Evolutionary conservation across 2,888 invertebrate species (phyloP), one percentile per base, ranked within the genome.

Genomic region (Drepanosiphum platanoidis): DNA sequence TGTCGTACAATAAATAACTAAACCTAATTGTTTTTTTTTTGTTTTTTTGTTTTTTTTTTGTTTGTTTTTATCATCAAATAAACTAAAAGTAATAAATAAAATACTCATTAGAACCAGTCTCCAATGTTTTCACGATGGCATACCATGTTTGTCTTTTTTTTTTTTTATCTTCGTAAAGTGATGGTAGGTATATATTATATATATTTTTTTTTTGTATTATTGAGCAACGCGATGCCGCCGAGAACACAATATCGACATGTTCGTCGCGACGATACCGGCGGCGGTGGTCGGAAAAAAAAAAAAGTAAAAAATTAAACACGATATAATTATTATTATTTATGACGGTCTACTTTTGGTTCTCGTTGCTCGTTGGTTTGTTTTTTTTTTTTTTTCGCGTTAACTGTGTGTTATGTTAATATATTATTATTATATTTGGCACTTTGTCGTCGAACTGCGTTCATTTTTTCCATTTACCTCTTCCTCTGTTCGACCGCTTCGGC

Each of bases 401-500:
- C 34, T 75, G 83, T 75, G 75, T n/a, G n/a, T n/a, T n/a, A n/a
- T n/a, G n/a, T n/a, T n/a, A n/a, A n/a, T n/a, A n/a, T n/a, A n/a
- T n/a, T n/a, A n/a, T n/a, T n/a, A n/a, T n/a, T n/a, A 75, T 84
- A 74, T 84, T 84, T 84, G 83, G 83, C 83, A 84, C 83, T 68
- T 68, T 68, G 66, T 75, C 75, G 66, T 75, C 18, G 66, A 75
- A 84, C 39, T n/a, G 18, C 52, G 22, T 52, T 22, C 4, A 18
- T 52, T 22, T 46, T 52, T 30, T 30, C 27, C 9, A 52, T 84
- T 86, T 61, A 86, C 87, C 88, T 87, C 81, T 87, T 87, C 71
- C 87, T 87, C 34, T 86, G 87, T 27, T 86, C 87, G 5, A 87
- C 87, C 1, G 95, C 95, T 83, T 94, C 94, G 80, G 95, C 95